These are phyloP conservation scores for Crenichthys baileyi DNA, from an alignment of 2,797 vertebrate species.

Conservation along the genomic window DNA sequence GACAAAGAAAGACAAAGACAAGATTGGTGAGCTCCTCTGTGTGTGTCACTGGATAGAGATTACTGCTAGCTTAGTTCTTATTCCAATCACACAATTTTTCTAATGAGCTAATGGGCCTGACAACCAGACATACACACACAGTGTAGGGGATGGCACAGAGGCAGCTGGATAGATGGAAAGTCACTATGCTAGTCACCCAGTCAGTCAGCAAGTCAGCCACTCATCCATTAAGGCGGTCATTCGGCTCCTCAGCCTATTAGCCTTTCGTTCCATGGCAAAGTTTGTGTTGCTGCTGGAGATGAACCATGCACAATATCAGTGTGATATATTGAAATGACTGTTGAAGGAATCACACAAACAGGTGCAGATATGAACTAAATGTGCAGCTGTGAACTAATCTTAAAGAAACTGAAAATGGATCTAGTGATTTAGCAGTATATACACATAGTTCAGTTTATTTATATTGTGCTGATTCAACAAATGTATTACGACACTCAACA, in stretches of 20 bases:
- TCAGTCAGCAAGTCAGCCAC: slow-evolving; percentile 47
- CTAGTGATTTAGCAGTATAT: too few species aligned
- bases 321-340: not conserved
- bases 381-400: not conserved
- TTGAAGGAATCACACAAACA: not conserved
- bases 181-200: slow-evolving; percentile 59
- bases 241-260: slow-evolving; percentile 60
- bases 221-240: slow-evolving; percentile 54
- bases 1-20: slow-evolving; percentile 54
- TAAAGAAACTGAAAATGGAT: not conserved
- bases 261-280: slow-evolving; percentile 34
- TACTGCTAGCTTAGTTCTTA: slow-evolving; percentile 70
- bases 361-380: not conserved
- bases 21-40: slow-evolving; percentile 43
- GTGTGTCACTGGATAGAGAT: slow-evolving; percentile 62
- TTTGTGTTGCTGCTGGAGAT: slow-evolving; percentile 52
- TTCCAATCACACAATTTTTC: slow-evolving; percentile 74
- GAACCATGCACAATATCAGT: slow-evolving; percentile 43
- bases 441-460: too few species aligned
- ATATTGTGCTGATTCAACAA: not conserved
- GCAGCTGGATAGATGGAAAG: slow-evolving; percentile 59
- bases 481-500: not conserved
- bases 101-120: slow-evolving; percentile 79
- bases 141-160: slow-evolving; percentile 58
- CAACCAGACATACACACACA: slow-evolving; percentile 71